phyloP scores from a whole-genome alignment of 2,797 vertebrate genomes.

The Anguilla marmorata region DNA sequence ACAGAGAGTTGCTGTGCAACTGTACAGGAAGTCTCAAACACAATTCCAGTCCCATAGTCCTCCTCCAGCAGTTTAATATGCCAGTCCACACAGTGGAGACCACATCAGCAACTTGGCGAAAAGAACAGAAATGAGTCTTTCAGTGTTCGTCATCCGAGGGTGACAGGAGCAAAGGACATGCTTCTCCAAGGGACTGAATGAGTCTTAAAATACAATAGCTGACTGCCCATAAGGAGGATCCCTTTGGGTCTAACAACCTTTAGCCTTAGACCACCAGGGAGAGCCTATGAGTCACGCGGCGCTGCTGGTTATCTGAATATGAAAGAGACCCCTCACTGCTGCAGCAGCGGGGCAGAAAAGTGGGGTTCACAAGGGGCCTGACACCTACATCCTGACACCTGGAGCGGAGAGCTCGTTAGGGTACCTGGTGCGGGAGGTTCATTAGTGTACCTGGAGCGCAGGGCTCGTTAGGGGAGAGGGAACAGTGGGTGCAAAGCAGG shows the following conservation, averaged over 20 bases:
- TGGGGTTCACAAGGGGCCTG: not conserved
- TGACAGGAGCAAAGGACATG: not conserved
- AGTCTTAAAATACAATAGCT: constrained; percentile 2
- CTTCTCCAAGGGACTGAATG: not conserved
- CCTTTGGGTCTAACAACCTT: constrained; percentile 15
- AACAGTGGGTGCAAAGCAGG: constrained; percentile 17
- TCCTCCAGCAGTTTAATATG: not conserved
- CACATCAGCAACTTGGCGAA: not conserved
- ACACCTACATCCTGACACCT: not conserved
- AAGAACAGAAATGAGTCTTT: not conserved
- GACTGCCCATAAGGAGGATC: not conserved
- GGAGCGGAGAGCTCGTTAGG: not conserved
- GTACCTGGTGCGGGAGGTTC: not conserved
- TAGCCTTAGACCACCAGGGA: not conserved
- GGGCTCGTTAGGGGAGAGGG: constrained; percentile 4
- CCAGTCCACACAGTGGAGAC: not conserved
- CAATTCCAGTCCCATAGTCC: not conserved
- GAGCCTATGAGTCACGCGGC: not conserved
- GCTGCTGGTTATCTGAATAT: not conserved
- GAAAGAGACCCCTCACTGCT: not conserved
- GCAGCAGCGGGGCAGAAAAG: not conserved
- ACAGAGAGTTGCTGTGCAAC: not conserved
- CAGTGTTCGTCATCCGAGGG: not conserved
- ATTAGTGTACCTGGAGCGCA: not conserved
- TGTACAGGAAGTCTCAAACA: not conserved